Percentiles rank a stretch among this genome's conserved stretches.
Evolutionary conservation across 2,888 invertebrate species (phyloP).

Genomic region (Sesamia inferens): DNA sequence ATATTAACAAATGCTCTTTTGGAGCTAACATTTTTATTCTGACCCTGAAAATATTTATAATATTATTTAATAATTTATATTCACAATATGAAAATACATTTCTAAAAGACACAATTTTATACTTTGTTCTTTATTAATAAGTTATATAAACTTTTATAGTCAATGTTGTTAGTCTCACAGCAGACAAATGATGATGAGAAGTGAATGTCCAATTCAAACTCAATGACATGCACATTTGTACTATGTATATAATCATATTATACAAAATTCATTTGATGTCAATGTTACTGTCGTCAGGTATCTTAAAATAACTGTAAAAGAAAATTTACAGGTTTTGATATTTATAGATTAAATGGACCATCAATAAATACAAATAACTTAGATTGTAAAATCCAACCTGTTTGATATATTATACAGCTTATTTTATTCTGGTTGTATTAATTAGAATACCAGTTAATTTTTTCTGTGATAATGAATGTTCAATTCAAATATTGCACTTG

Average conservation of each 20-base stretch:
- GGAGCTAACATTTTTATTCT: neutral
- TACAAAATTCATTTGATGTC: slow-evolving; percentile 2
- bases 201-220: slow-evolving; percentile 29
- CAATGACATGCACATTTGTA: slow-evolving; percentile 32
- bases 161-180: neutral
- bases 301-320: neutral
- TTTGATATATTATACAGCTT: neutral
- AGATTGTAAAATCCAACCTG: neutral
- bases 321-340: neutral
- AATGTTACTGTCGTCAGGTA: neutral
- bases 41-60: slow-evolving; percentile 12
- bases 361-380: neutral
- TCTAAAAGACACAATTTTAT: slow-evolving; percentile 11
- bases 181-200: slow-evolving; percentile 2
- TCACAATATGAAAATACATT: slow-evolving; percentile 10
- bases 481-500: slow-evolving; percentile 10
- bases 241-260: slow-evolving; percentile 20
- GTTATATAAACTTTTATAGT: neutral
- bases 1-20: neutral
- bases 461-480: neutral
- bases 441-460: neutral
- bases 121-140: slow-evolving; percentile 22
- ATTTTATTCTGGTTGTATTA: neutral
- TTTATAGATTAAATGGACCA: neutral
- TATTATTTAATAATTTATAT: neutral